phyloP scores from a whole-genome alignment of 35 echinoderm and acorn worm genomes.

The Chiridota heheva region DNA sequence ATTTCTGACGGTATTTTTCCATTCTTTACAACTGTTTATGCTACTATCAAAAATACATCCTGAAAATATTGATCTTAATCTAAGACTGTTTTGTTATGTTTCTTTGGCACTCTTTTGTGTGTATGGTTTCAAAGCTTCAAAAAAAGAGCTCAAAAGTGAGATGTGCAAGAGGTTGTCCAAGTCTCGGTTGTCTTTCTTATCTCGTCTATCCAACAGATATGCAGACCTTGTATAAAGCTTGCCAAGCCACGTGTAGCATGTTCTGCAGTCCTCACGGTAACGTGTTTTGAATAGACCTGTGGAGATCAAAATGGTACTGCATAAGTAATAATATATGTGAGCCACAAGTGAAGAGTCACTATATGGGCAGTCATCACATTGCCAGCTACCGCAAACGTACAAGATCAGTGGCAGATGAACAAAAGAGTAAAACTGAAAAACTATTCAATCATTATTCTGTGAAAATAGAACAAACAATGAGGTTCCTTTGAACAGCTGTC shows the following conservation, averaged over 20 bases:
- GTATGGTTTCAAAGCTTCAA: constrained; percentile 72
- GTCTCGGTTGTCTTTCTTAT: constrained; percentile 49
- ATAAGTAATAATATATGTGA: background rate
- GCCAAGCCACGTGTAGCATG: constrained; percentile 79
- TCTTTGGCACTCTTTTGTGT: too few relatives aligned
- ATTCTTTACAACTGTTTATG: too few relatives aligned
- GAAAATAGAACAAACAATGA: background rate
- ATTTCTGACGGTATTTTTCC: too few relatives aligned
- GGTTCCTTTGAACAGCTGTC: background rate
- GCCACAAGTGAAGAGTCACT: background rate
- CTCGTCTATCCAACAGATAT: constrained; percentile 64
- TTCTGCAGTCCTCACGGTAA: constrained; percentile 81
- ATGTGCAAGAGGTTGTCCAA: constrained; percentile 78
- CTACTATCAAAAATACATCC: too few relatives aligned
- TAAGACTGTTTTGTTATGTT: too few relatives aligned
- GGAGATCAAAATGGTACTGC: background rate
- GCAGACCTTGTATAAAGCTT: constrained; percentile 75
- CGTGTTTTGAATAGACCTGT: constrained; percentile 79
- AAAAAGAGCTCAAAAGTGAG: constrained; percentile 74
- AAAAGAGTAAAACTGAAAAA: background rate
- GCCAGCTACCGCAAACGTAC: background rate
- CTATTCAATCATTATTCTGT: background rate
- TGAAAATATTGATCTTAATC: too few relatives aligned
- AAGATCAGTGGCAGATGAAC: background rate
- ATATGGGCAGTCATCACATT: background rate